These are phyloP conservation scores for Ectemnius cavifrons DNA, from an alignment of 2,888 invertebrate species.

Conservation along the genomic window DNA sequence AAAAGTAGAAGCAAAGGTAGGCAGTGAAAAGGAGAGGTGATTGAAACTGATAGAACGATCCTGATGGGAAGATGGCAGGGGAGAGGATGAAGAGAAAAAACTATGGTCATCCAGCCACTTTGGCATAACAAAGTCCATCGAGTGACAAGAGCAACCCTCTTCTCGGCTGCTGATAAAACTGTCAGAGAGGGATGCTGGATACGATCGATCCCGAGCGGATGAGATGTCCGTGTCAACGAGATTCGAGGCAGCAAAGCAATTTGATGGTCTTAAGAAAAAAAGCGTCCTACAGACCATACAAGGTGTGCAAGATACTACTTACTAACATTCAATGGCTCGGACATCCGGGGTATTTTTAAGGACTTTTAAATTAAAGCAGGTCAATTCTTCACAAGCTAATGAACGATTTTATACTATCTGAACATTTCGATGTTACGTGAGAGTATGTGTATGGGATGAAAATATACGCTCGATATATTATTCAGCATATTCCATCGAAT, in stretches of 20 bases:
- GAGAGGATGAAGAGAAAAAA: conserved; percentile 28
- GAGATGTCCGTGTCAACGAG: conserved; percentile 32
- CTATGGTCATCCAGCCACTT: conserved; percentile 40
- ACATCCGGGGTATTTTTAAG: not conserved
- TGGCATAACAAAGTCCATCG: conserved; percentile 33
- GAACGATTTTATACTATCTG: too few species aligned
- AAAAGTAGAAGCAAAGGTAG: not conserved
- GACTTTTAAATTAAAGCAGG: not conserved
- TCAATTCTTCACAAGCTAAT: too few species aligned
- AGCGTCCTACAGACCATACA: not conserved
- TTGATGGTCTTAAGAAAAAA: conserved; percentile 6
- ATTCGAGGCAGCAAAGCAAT: conserved; percentile 11
- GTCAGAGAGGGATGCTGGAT: conserved; percentile 37
- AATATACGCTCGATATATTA: too few species aligned
- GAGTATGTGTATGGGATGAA: too few species aligned
- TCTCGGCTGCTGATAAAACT: conserved; percentile 52
- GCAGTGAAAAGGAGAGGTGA: not conserved
- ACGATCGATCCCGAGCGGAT: conserved; percentile 45
- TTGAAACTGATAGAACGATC: conserved; percentile 8
- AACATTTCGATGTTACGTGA: too few species aligned
- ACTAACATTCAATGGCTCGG: not conserved
- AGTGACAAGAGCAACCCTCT: conserved; percentile 28
- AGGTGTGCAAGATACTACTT: not conserved
- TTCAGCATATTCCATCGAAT: too few species aligned
- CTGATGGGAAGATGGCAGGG: conserved; percentile 19